Evolutionary conservation across 2,888 invertebrate species (phyloP).

Genomic region (Caenorhabditis uteleia): DNA sequence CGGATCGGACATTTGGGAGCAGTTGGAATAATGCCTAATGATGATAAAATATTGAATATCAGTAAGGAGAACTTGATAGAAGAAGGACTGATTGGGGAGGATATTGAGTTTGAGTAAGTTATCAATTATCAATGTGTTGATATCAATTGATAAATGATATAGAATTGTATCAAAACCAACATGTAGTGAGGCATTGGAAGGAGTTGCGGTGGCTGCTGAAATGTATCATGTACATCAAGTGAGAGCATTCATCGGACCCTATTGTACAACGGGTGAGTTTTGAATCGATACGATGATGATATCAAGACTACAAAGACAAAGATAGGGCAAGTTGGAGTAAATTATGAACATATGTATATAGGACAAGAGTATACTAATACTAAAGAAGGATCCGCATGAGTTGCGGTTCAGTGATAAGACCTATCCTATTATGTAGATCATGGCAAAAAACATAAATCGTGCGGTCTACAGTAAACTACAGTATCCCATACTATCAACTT

Average conservation of each 20-base stretch:
- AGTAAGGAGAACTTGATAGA: constrained; percentile 58
- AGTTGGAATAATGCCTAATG: constrained; percentile 61
- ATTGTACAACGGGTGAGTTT: constrained; percentile 62
- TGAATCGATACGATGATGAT: too few relatives aligned
- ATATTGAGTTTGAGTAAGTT: constrained; percentile 64
- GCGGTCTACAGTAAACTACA: too few relatives aligned
- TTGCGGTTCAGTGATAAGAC: too few relatives aligned
- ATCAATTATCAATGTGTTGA: not conserved
- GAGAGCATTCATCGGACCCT: constrained; percentile 68
- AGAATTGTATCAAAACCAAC: constrained; percentile 62
- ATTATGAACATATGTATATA: not conserved
- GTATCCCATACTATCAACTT: too few relatives aligned
- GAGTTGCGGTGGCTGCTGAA: constrained; percentile 68
- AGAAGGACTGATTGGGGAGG: constrained; percentile 59
- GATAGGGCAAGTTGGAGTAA: not conserved
- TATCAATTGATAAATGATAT: not conserved
- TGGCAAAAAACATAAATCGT: too few relatives aligned
- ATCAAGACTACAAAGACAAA: not conserved
- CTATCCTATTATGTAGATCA: too few relatives aligned
- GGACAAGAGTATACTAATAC: not conserved
- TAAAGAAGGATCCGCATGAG: not conserved
- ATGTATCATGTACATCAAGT: constrained; percentile 68
- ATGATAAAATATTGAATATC: constrained; percentile 60
- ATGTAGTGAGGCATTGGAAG: constrained; percentile 64
- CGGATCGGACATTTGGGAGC: constrained; percentile 52